Evolutionary conservation across 2,113 vertebrate species (phyloP).

Genomic region (Aramus guarauna): DNA sequence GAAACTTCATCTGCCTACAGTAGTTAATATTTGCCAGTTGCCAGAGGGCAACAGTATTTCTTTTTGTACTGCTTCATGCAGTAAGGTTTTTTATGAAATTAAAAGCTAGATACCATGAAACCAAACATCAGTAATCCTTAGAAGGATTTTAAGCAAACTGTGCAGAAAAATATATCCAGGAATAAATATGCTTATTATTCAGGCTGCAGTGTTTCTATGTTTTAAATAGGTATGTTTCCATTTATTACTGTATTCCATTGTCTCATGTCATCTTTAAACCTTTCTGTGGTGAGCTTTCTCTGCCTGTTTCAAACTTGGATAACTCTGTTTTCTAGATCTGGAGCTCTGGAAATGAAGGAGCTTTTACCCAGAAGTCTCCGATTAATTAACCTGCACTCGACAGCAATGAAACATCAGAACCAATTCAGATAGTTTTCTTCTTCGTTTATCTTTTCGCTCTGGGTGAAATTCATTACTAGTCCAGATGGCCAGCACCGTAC

Average conservation of each 20-base stretch:
- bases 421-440: not conserved
- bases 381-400: not conserved
- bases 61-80: not conserved
- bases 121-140: not conserved
- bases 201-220: not conserved
- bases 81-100: not conserved
- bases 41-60: not conserved
- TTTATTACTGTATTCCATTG: not conserved
- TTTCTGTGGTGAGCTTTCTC: not conserved
- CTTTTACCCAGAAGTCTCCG: not conserved
- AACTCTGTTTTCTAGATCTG: not conserved
- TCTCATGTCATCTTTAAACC: not conserved
- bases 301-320: not conserved
- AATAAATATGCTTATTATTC: not conserved
- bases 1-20: not conserved
- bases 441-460: not conserved
- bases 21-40: not conserved
- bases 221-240: not conserved
- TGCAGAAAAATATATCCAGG: not conserved
- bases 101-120: not conserved
- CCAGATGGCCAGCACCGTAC: not conserved
- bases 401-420: not conserved
- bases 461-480: not conserved
- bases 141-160: not conserved
- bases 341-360: not conserved